These are phyloP conservation scores for Anhinga anhinga DNA, from an alignment of 2,113 vertebrate species.

Conservation along the genomic window DNA sequence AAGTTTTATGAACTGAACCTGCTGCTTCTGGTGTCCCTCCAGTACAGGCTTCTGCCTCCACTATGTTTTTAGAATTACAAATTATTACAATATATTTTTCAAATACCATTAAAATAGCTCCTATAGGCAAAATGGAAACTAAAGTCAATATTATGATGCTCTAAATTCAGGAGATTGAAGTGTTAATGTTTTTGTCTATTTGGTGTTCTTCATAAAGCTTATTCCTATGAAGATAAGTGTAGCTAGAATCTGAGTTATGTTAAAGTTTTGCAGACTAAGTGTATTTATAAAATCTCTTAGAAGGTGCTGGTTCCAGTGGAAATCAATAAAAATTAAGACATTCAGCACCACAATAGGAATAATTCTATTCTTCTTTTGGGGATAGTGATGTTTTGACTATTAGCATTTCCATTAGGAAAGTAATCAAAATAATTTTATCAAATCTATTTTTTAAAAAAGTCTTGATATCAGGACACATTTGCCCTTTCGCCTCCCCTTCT, in stretches of 20 bases:
- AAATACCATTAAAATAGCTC: constrained; percentile 24
- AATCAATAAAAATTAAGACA: not conserved
- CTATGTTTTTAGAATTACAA: constrained; percentile 19
- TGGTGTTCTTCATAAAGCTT: not conserved
- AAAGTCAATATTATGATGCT: constrained; percentile 21
- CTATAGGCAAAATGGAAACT: constrained; percentile 20
- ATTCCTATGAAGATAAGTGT: constrained; percentile 5
- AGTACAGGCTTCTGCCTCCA: not conserved
- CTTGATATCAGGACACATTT: not conserved
- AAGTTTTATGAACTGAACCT: not conserved
- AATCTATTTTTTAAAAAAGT: not conserved
- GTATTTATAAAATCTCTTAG: constrained; percentile 5
- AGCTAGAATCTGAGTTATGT: constrained; percentile 13
- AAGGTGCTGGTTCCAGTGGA: not conserved
- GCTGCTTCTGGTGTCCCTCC: not conserved
- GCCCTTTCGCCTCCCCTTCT: not conserved
- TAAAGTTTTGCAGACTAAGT: not conserved
- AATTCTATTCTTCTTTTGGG: not conserved
- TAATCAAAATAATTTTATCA: not conserved
- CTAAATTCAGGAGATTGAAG: constrained; percentile 22
- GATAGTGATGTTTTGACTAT: not conserved
- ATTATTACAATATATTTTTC: not conserved
- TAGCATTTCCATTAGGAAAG: not conserved
- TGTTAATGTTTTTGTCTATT: constrained; percentile 21
- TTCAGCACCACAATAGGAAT: not conserved